A percentile compares a stretch with the other conserved stretches of the same genome.
These are phyloP conservation scores for Brachionus plicatilis DNA, from an alignment of 1,140 invertebrate species.

Conservation along the genomic window DNA sequence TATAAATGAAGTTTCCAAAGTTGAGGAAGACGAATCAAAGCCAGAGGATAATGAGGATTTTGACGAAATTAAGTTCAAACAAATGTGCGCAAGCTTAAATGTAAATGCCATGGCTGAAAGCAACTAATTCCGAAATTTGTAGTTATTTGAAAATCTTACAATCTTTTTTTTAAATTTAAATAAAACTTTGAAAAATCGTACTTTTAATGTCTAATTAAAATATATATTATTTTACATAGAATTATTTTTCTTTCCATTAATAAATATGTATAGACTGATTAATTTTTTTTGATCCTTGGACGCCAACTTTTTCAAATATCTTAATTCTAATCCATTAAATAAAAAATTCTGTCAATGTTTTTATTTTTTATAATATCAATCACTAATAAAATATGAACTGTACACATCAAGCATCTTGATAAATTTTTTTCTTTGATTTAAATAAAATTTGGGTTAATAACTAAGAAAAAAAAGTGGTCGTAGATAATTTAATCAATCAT, in stretches of 20 bases:
- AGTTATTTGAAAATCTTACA: neutral
- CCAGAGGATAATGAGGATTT: neutral
- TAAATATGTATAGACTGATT: neutral
- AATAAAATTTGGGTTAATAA: too few relatives aligned
- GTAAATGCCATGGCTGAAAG: conserved; percentile 1
- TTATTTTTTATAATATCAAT: too few relatives aligned
- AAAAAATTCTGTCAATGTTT: too few relatives aligned
- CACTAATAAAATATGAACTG: too few relatives aligned
- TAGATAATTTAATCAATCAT: too few relatives aligned
- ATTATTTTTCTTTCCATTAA: neutral
- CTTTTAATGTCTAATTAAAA: neutral
- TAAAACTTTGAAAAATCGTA: conserved; percentile 17
- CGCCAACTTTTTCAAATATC: too few relatives aligned
- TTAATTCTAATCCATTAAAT: too few relatives aligned
- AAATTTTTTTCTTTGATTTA: too few relatives aligned
- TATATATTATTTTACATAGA: neutral
- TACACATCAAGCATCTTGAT: too few relatives aligned
- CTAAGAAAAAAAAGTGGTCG: too few relatives aligned
- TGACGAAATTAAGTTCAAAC: conserved; percentile 17
- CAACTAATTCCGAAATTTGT: neutral
- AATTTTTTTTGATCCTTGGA: neutral
- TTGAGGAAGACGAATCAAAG: neutral
- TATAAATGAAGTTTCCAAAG: neutral
- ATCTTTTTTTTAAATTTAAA: neutral
- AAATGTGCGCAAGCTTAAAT: conserved; percentile 24